Base-by-base conservation (phyloP, 1,140 invertebrate species). In the Eriosoma lanigerum region DNA sequence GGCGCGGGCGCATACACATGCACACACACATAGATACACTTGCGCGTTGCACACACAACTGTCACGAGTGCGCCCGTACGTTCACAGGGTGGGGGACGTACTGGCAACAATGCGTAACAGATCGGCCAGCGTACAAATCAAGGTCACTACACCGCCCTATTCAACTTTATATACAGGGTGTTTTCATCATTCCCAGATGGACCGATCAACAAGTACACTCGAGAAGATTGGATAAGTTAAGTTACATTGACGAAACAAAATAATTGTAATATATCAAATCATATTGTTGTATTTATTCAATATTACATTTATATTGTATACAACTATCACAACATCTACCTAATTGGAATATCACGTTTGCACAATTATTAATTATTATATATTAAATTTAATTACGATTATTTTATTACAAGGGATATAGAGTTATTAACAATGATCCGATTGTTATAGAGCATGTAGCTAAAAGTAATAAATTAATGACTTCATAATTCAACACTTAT, bases 61-160 rank as follows among this genome's bases (percentile, higher is more conserved):
- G 32, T 44, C 19, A 66, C 72, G 50, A 50, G 19, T 50, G 19
- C 26, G 72, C 52, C 32, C 24, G 73, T 24, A 76, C 13, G 32
- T 26, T n/a, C n/a, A 76, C 32, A 38, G 73, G 73, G 73, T 60
- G 73, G 73, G 73, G 73, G 73, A 58, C 73, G 73, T 32, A 32
- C 73, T 76, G 73, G 73, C 73, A 76, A 76, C 73, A 76, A 76
- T 76, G 73, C 73, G 73, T 76, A 76, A 76, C 73, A 76, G 73
- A 76, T 76, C 73, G 73, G 73, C 73, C 73, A 76, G 73, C 52
- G 54, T 21, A 58, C 32, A 54, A 76, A 76, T 76, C 73, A 76
- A 76, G 73, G 73, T 76, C 73, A 76, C 73, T 26, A 56, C 73
- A 76, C 73, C 73, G 73, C 73, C 73, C 73, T 60, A 46, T 76